Evolutionary conservation across 2,888 invertebrate genomes (phyloP), one percentile per base, ranked within the genome.

Genomic region (Netelia inedita): DNA sequence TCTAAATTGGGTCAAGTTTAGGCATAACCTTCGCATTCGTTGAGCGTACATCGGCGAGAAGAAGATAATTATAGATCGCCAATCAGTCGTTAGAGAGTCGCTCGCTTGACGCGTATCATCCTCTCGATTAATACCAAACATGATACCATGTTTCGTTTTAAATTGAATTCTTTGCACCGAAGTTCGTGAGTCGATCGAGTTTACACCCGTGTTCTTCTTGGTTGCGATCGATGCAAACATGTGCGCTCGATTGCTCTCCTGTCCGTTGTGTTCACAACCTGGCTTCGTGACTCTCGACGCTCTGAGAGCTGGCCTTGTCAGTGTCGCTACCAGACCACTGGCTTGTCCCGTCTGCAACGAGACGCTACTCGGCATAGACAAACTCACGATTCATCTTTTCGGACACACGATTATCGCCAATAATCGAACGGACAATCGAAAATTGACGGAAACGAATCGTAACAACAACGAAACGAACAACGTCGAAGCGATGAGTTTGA

Each of bases 331-430:
- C 68, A 96, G 97, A 85, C 96, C 96, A 85, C 94, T 97, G 88
- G 92, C 95, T 75, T 98, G 98, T 92, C 97, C 97, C 14, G 96
- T 97, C 84, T 98, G 98, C 92, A 95, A 96, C 90, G 97, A 97
- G 90, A 94, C 96, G 88, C 94, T 97, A 21, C 94, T 95, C 86
- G 97, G 97, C 0, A 95, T 98, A 87, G 97, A 97, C 93, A 97
- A 97, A 94, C 94, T 97, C 72, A 97, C 97, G 0, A 97, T 97
- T 90, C 97, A 98, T 93, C 94, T 98, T 87, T 97, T 97, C 91
- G 96, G 96, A 83, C 97, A 97, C 92, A 95, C 96, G 3, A 91
- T 95, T 80, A 91, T 89, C 75, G 87, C 90, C 8, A 88, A 76
- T 43, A 85, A 82, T 35, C 73, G 50, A 86, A 83, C 66, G n/a